Base-by-base conservation (phyloP, 1,140 invertebrate genomes). In the Chrysoperla carnea region DNA sequence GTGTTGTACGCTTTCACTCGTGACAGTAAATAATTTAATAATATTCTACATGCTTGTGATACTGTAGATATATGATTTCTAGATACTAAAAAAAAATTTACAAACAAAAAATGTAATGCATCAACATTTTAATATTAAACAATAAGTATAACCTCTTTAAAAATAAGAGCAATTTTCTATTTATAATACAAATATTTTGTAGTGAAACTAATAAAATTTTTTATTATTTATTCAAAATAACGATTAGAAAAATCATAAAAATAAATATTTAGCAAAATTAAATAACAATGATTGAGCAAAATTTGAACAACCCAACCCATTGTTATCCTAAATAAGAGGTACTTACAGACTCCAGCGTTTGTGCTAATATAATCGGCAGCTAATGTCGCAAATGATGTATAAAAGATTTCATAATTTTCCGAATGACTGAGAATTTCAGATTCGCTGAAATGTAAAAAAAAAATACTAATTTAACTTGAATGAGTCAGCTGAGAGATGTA, bases 301-400 rank as follows among this genome's bases (percentile, higher is more conserved):
- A 23, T 23, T 23, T 23, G 17, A 23, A 23, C 17, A 23, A 23
- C 17, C 17, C 17, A 23, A 23, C 17, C 17, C 17, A 23, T 23
- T 23, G 17, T 23, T 23, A 23, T 23, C 17, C 17, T 23, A 23
- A 23, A 23, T 3, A 23, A 23, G 17, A 23, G 28, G 37, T 44
- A 73, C 78, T 76, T 70, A 84, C 81, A 69, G 50, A 70, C 64
- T 54, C 62, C 68, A 45, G 73, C 72, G 65, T 73, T 74, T 46
- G 65, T 64, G 58, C 76, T 76, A 46, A 88, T 72, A 52, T 78
- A 83, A 64, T 85, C 78, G 9, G 80, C 73, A 42, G 79, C 72
- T 48, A 86, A 58, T 14, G 78, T 74, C 49, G 76, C 75, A 63
- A 84, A 82, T 6, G 79, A 73, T 41, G 76, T 77, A 54, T 82